Percentiles rank a stretch among this genome's conserved stretches.
phyloP scores from a whole-genome alignment of 2,797 vertebrate genomes.

The Prionace glauca region DNA sequence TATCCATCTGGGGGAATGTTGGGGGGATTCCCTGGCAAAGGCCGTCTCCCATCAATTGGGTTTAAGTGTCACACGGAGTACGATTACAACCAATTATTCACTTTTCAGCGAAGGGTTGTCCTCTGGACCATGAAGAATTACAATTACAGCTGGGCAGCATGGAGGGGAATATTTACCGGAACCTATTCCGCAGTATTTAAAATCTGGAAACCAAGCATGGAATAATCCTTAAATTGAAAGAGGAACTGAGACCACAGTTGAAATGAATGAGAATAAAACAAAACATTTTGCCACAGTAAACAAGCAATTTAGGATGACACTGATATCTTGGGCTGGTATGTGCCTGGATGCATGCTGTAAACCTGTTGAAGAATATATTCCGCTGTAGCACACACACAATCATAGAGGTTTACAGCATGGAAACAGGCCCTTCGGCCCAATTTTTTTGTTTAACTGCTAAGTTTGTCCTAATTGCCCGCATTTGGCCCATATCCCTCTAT shows the following conservation, averaged over 20 bases:
- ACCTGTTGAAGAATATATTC: neutral
- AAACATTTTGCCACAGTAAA: neutral
- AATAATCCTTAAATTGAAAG: neutral
- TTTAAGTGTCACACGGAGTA: neutral
- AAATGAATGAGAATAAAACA: neutral
- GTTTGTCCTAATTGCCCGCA: no score
- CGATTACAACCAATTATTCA: neutral
- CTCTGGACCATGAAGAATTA: neutral
- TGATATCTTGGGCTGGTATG: neutral
- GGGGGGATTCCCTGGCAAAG: neutral
- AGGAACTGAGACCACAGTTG: neutral
- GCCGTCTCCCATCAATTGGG: neutral
- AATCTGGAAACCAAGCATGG: neutral
- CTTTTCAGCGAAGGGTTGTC: neutral
- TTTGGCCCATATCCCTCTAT: no score
- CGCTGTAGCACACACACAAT: neutral
- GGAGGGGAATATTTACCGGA: neutral
- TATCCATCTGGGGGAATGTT: neutral
- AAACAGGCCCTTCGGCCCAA: no score
- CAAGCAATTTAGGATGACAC: neutral
- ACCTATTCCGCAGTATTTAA: neutral
- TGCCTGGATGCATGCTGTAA: neutral
- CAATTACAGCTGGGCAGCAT: neutral
- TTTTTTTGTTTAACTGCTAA: no score
- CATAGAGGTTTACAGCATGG: neutral